Evolutionary conservation across 2,888 invertebrate genomes (phyloP).

Genomic region (Molanna angustata): DNA sequence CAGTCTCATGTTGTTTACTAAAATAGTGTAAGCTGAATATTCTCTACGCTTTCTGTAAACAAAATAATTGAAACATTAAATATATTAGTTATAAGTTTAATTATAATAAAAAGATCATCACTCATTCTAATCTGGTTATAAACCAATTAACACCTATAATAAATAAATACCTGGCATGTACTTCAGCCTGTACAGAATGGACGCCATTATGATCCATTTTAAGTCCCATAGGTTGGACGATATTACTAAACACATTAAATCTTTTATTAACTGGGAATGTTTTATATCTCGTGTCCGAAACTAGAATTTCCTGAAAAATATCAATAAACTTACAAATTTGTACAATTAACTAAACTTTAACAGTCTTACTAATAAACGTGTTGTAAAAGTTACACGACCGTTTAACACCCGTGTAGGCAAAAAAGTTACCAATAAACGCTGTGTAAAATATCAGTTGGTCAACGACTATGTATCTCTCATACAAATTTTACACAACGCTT

Average conservation of each 20-base stretch:
- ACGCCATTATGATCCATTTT: constrained; percentile 42
- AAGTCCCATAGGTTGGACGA: constrained; percentile 74
- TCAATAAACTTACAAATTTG: too few relatives aligned
- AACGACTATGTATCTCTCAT: too few relatives aligned
- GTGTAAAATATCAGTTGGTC: too few relatives aligned
- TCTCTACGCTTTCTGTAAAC: constrained; percentile 58
- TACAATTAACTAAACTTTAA: too few relatives aligned
- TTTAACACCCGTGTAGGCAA: too few relatives aligned
- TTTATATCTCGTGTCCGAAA: constrained; percentile 72
- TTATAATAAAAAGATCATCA: background rate
- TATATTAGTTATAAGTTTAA: too few relatives aligned
- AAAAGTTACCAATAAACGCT: too few relatives aligned
- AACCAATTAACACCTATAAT: background rate
- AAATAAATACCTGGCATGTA: constrained; percentile 57
- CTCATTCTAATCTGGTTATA: background rate
- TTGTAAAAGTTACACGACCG: too few relatives aligned
- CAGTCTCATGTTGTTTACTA: constrained; percentile 91
- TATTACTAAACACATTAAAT: constrained; percentile 85
- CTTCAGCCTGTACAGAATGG: constrained; percentile 69
- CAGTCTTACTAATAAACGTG: too few relatives aligned
- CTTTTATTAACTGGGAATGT: constrained; percentile 65
- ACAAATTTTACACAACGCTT: too few relatives aligned
- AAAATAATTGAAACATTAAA: background rate
- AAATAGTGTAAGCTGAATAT: constrained; percentile 76
- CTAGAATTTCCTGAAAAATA: constrained; percentile 61